Conservation (phyloP, 2,888 invertebrate genomes). For the Ennomos erosarius region DNA sequence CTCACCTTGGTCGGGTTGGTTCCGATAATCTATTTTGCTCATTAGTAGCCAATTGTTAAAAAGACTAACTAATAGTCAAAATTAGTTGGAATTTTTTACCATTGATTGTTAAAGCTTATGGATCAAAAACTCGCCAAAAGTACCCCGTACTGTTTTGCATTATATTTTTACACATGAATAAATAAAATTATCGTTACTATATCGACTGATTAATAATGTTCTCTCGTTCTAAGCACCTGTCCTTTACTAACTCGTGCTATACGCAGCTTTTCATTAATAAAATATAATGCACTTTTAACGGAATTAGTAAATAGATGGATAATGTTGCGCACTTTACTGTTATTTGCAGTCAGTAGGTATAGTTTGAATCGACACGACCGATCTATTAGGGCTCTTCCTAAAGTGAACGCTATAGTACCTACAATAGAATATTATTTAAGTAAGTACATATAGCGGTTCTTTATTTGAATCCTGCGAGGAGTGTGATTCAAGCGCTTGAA, state of each 20-base stretch:
- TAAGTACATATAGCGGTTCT: no score
- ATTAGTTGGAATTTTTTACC: no score
- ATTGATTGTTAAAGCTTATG: no score
- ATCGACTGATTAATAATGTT: slow-evolving; percentile 21
- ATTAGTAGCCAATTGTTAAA: no score
- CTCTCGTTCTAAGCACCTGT: slow-evolving; percentile 14
- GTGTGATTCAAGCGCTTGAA: slow-evolving; percentile 13
- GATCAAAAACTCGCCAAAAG: no score
- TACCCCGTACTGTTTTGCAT: not conserved
- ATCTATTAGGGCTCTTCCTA: no score
- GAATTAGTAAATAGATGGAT: slow-evolving; percentile 10
- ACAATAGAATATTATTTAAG: no score
- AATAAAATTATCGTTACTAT: slow-evolving; percentile 6
- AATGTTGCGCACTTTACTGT: slow-evolving; percentile 25
- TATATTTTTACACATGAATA: not conserved
- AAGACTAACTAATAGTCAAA: no score
- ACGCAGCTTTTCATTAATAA: slow-evolving; percentile 15
- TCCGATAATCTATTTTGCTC: no score
- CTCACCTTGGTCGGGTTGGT: no score
- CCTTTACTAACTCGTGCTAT: slow-evolving; percentile 4
- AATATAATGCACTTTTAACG: slow-evolving; percentile 17
- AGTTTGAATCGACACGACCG: slow-evolving; percentile 5
- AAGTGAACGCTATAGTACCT: no score
- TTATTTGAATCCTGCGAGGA: no score
- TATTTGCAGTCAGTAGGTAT: slow-evolving; percentile 3